Evolutionary conservation across 1,140 invertebrate species (phyloP).

Genomic region (Campodea augens): DNA sequence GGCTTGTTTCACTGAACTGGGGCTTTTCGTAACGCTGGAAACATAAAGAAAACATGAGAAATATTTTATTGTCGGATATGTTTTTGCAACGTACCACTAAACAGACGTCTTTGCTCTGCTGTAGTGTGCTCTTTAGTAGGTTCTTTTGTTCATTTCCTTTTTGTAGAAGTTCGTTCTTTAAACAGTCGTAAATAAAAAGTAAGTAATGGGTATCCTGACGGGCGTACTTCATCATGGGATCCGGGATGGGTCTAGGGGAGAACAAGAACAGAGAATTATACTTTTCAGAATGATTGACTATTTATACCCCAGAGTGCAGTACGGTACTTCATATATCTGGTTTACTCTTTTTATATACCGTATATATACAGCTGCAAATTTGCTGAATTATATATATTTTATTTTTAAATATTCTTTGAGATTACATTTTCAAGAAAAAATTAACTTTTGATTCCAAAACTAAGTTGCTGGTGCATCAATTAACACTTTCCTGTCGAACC

Average conservation of each 20-base stretch:
- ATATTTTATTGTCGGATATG: constrained; percentile 3
- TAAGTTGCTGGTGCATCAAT: too few relatives aligned
- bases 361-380: too few relatives aligned
- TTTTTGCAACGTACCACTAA: too few relatives aligned
- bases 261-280: constrained; percentile 5
- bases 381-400: too few relatives aligned
- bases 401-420: too few relatives aligned
- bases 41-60: constrained; percentile 10
- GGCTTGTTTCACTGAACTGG: constrained; percentile 44
- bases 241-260: constrained; percentile 51
- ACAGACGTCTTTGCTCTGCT: constrained; percentile 47
- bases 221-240: constrained; percentile 70
- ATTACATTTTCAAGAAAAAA: too few relatives aligned
- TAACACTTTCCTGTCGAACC: too few relatives aligned
- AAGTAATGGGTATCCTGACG: constrained; percentile 90
- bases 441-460: too few relatives aligned
- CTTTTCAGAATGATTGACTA: too few relatives aligned
- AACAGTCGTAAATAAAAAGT: constrained; percentile 70
- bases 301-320: too few relatives aligned
- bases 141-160: constrained; percentile 44
- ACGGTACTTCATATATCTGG: too few relatives aligned
- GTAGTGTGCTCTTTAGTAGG: constrained; percentile 44
- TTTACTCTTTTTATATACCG: too few relatives aligned
- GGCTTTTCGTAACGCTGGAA: constrained; percentile 63
- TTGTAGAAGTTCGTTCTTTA: constrained; percentile 59